Evolutionary conservation across 2,113 vertebrate genomes (phyloP), one percentile per base, ranked within the genome.

Genomic region (Malaclemys terrapin): DNA sequence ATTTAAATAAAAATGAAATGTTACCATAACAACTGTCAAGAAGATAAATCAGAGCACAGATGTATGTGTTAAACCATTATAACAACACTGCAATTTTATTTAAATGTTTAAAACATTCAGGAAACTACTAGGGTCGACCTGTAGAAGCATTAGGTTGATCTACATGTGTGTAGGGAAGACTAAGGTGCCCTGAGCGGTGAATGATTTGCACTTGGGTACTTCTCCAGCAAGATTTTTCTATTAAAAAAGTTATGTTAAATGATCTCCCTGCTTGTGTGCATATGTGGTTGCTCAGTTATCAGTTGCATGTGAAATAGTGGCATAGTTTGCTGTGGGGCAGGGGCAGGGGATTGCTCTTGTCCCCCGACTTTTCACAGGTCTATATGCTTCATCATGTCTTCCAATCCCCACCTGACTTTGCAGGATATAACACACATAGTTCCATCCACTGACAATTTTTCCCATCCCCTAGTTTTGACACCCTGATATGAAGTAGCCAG

Each of bases 81-180:
- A 93, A 94, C 47, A 93, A 96, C 90, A 54, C 84, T 1, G 81
- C 94, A 93, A 93, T 56, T 75, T 56, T 85, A 65, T 82, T 19
- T 4, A 27, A 24, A 42, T 24, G 24, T 35, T 25, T 49, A 17
- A 69, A 69, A 54, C 4, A 14, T 24, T 80, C 90, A 87, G 96
- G 92, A 93, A 56, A 3, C n/a, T 79, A 4, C 82, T 0, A 87
- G 89, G 89, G 24, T 2, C 78, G 89, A 78, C 93, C 96, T 87
- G 25, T 85, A 65, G 93, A 91, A 87, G 91, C 91, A 93, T 97
- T 94, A 90, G 93, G 91, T 78, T 93, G 96, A 93, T 94, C 96
- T 89, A 57, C 93, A 95, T 95, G 65, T 95, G 79, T 75, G 22
- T 27, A 86, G 93, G 81, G 90, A 94, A 92, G 94, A 94, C 80